Percentiles rank a stretch among this genome's conserved stretches.
phyloP scores from a whole-genome alignment of 2,797 vertebrate species.

The Schizothorax lantsangensis region DNA sequence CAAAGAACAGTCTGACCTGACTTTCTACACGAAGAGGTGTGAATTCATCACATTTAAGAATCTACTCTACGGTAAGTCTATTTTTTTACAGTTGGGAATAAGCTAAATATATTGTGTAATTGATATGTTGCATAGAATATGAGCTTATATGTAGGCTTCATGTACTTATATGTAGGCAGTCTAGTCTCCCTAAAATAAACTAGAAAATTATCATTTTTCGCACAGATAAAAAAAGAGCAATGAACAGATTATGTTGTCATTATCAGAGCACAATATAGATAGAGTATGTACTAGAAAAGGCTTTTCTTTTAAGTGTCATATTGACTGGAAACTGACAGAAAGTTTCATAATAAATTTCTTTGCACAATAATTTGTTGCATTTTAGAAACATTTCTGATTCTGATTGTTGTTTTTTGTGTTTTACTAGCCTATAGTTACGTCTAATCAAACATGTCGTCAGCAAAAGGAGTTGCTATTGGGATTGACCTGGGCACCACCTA shows the following conservation, averaged over 20 bases:
- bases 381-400: neutral
- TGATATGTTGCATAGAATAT: neutral
- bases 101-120: neutral
- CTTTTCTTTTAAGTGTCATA: neutral
- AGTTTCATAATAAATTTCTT: neutral
- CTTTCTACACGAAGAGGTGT: neutral
- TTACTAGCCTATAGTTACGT: neutral
- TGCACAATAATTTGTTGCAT: neutral
- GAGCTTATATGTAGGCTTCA: neutral
- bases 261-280: neutral
- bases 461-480: conserved; percentile 69
- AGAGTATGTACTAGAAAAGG: neutral
- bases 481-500: conserved; percentile 84
- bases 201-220: neutral
- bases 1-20: neutral
- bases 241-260: neutral
- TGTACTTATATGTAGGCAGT: neutral
- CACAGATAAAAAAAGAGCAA: neutral
- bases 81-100: neutral
- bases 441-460: conserved; percentile 12
- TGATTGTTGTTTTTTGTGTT: neutral
- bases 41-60: neutral
- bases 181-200: neutral
- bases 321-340: neutral
- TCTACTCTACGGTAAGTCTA: neutral